These are phyloP conservation scores for Stenurella melanura DNA, from an alignment of 2,888 invertebrate genomes.

Conservation along the genomic window DNA sequence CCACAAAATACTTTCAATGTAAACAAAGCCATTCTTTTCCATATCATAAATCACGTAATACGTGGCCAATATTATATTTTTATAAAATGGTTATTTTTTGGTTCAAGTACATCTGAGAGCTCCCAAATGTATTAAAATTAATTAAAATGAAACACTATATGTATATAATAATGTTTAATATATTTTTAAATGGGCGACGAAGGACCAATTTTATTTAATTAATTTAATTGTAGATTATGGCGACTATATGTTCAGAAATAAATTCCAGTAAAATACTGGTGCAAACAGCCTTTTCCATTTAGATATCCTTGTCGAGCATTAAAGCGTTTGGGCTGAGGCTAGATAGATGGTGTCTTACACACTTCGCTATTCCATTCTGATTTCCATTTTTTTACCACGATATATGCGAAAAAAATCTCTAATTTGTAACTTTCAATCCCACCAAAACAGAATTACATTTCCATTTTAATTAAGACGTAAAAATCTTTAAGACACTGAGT, in stretches of 20 bases:
- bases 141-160: no score
- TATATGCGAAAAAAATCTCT: constrained; percentile 44
- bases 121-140: no score
- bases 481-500: not conserved
- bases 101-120: no score
- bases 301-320: constrained; percentile 50
- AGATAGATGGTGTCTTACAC: constrained; percentile 48
- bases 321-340: constrained; percentile 52
- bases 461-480: not conserved
- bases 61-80: no score
- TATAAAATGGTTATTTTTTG: no score
- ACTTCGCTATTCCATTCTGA: constrained; percentile 44
- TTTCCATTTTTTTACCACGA: constrained; percentile 41
- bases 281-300: constrained; percentile 46
- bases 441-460: constrained; percentile 13
- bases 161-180: no score
- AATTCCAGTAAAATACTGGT: constrained; percentile 45
- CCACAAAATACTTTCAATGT: no score
- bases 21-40: no score
- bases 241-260: constrained; percentile 8
- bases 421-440: constrained; percentile 13
- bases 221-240: no score
- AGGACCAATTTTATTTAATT: no score
- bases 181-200: no score
- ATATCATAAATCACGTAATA: no score